These are phyloP conservation scores for Gymnocephalus cernua DNA, from an alignment of 2,113 vertebrate genomes.

Conservation along the genomic window DNA sequence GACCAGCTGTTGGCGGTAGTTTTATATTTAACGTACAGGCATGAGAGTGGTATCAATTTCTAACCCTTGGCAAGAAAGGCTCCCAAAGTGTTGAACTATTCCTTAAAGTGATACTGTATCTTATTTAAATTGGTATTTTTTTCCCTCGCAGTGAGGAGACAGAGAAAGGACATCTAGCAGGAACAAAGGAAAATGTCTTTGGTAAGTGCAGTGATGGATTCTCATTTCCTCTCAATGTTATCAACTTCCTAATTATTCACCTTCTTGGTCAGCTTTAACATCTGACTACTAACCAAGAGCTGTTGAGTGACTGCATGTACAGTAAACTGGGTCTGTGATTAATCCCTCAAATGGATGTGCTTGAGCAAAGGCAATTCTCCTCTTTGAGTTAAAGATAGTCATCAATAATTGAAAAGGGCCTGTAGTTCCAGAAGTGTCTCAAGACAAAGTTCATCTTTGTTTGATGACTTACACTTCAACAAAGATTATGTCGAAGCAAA, in stretches of 20 bases:
- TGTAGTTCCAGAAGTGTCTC: conserved; percentile 21
- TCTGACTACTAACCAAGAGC: conserved; percentile 6
- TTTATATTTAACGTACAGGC: not conserved
- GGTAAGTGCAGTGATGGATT: conserved; percentile 86
- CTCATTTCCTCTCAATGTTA: conserved; percentile 7
- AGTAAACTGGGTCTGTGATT: conserved; percentile 14
- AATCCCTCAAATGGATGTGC: conserved; percentile 10
- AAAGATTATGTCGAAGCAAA: conserved; percentile 6
- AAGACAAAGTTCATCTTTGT: conserved; percentile 19
- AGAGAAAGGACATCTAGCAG: conserved; percentile 85
- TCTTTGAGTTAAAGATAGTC: conserved; percentile 20
- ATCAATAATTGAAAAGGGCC: conserved; percentile 26
- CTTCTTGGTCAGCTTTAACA: conserved; percentile 3
- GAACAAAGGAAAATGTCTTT: conserved; percentile 84
- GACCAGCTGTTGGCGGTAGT: not conserved
- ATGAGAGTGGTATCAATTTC: not conserved
- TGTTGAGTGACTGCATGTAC: not conserved
- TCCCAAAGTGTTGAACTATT: not conserved
- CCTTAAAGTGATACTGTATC: not conserved
- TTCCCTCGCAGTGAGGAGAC: conserved; percentile 87
- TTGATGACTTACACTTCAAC: conserved; percentile 7
- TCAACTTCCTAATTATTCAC: conserved; percentile 29
- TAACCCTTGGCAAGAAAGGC: not conserved
- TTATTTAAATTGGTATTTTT: conserved; percentile 23
- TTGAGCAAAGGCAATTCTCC: not conserved